Evolutionary conservation across 2,113 vertebrate species (phyloP), one percentile per base, ranked within the genome.

Genomic region (Nothoprocta pentlandii): DNA sequence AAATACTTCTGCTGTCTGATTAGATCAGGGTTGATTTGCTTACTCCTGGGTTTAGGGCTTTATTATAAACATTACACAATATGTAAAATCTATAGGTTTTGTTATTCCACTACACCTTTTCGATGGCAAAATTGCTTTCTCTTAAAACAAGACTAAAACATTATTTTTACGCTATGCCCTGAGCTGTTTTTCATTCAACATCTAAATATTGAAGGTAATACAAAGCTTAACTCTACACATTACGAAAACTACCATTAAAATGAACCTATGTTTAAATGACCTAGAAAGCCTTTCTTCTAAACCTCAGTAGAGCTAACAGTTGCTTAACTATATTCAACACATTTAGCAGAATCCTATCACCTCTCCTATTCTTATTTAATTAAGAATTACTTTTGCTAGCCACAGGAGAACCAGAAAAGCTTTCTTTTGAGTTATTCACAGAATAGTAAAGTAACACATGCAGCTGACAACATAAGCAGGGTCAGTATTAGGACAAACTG

Each of bases 351-450:
- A 96, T 94, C 87, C 92, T 97, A 85, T 94, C 94, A 95, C 95
- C 92, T 95, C 87, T 89, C 89, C 41, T 86, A 90, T 96, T 95
- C 92, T 90, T 96, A 96, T 97, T 97, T 96, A 97, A 97, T 96
- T 95, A 94, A 92, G 92, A 96, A 96, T 96, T 95, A 93, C 71
- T 97, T 97, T 93, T 67, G 89, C 93, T 90, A 96, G 92, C 67
- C 92, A 96, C 90, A 94, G 84, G 86, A 95, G 97, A 96, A 96
- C 94, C 91, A 95, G 61, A 96, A 95, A 94, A 96, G 77, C 85
- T 89, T 80, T 82, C 95, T 77, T 94, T 74, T 97, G 95, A 96
- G 95, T 97, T 96, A 97, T 94, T 97, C 97, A 97, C 93, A 61
- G 87, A 92, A 80, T 68, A 69, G 73, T 93, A 95, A 76, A 46